phyloP scores from a whole-genome alignment of 53 echinoderm and acorn worm species.

The Holothuria scabra region DNA sequence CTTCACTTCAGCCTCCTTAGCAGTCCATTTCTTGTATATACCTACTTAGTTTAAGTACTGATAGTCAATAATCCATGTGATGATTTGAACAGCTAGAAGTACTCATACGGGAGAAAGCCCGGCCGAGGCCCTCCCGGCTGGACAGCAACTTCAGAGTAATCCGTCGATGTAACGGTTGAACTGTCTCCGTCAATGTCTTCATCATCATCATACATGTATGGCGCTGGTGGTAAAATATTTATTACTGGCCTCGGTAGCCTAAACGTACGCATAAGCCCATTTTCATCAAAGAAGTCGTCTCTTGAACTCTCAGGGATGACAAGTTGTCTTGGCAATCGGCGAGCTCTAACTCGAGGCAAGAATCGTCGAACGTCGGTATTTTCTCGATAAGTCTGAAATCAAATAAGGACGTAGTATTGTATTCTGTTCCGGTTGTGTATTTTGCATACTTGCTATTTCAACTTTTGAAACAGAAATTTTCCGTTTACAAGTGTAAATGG shows the following conservation, averaged over 20 bases:
- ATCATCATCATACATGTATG: constrained; percentile 2
- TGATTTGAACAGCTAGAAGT: background rate
- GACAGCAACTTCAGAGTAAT: constrained; percentile 13
- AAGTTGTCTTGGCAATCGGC: constrained; percentile 1
- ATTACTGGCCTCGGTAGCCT: constrained; percentile 14
- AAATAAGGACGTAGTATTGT: background rate
- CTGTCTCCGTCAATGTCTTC: background rate
- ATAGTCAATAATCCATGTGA: no score
- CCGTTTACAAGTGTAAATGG: no score
- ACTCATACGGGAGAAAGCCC: constrained; percentile 10
- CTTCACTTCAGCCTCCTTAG: no score
- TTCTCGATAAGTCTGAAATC: constrained; percentile 10
- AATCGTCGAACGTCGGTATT: background rate
- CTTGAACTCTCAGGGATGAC: constrained; percentile 15
- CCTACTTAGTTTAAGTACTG: no score
- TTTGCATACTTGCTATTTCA: no score
- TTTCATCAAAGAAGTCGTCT: constrained; percentile 12
- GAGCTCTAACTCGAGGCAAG: constrained; percentile 21
- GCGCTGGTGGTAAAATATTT: background rate
- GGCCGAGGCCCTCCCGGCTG: constrained; percentile 10
- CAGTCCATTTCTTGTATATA: no score
- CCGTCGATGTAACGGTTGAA: background rate
- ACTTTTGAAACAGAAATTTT: no score
- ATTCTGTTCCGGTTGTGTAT: no score
- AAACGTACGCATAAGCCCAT: constrained; percentile 7